Base-by-base conservation (phyloP, 2,113 vertebrate genomes). In the Pimephales promelas region DNA sequence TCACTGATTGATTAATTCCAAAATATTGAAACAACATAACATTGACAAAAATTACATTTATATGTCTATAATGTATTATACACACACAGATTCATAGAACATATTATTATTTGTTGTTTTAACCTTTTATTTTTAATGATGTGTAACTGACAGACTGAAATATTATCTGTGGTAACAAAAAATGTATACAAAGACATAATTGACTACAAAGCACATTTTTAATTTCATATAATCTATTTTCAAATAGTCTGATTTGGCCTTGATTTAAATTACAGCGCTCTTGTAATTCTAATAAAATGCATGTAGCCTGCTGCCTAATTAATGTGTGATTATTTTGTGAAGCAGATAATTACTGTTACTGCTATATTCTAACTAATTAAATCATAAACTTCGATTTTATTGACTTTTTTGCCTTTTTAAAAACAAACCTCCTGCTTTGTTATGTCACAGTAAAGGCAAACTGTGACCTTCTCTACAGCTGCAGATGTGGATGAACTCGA, bases 401-500 rank as follows among this genome's bases (percentile, higher is more conserved):
- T 40, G 22, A 75, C 10, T 14, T 59, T 59, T 24, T 40, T 6
- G 9, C 28, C 22, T n/a, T 54, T 76, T 56, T 16, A n/a, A 77
- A 57, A 24, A 40, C 34, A 59, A 16, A 40, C 54, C 54, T 40
- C 54, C 18, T 43, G 43, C 22, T 59, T 40, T 40, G 34, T 57
- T 77, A 77, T 64, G 77, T 43, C 28, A 52, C 20, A 80, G 61
- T 24, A 34, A 20, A 26, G 28, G 61, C 26, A 22, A 80, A 47
- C 78, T 80, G n/a, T 66, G 78, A 80, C 43, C 24, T 49, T 49
- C 18, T 49, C 78, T 64, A 5, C 43, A 66, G 78, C 59, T 10
- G 26, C 64, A 66, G 20, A 70, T 52, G 62, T 56, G 62, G 79
- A 52, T 81, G 62, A 81, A 66, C 79, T 81, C 62, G 10, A 18